Conservation (phyloP, 35 echinoderm and acorn worm genomes). For the Heliocidaris erythrogramma region DNA sequence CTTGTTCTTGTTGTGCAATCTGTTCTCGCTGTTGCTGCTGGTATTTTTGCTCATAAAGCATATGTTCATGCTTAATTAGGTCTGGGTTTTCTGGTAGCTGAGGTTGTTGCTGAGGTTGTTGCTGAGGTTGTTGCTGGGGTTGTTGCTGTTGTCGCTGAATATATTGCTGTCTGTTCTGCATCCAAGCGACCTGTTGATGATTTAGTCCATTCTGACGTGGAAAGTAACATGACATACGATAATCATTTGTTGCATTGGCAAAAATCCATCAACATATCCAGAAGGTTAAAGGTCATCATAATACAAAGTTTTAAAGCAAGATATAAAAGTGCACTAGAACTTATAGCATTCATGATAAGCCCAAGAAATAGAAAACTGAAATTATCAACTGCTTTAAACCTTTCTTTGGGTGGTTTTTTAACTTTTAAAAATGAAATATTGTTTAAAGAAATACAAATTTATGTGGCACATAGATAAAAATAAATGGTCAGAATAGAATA, state of each 20-base stretch:
- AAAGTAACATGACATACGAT: neutral
- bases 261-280: no score
- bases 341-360: no score
- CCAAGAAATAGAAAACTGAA: no score
- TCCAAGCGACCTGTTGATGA: neutral
- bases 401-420: no score
- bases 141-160: neutral
- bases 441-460: no score
- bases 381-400: no score
- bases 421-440: no score
- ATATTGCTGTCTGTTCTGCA: neutral
- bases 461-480: no score
- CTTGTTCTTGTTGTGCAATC: neutral
- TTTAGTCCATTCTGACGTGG: neutral
- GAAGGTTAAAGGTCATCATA: no score
- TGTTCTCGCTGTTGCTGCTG: constrained; percentile 17
- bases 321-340: no score
- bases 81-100: neutral
- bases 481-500: no score
- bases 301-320: no score
- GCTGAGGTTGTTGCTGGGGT: neutral
- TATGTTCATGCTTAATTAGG: neutral
- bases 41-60: neutral
- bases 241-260: neutral
- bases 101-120: neutral